A percentile compares a stretch with the other conserved stretches of the same genome.
These are phyloP conservation scores for Sigmodon hispidus DNA, from an alignment of 2,113 vertebrate species.

Conservation along the genomic window DNA sequence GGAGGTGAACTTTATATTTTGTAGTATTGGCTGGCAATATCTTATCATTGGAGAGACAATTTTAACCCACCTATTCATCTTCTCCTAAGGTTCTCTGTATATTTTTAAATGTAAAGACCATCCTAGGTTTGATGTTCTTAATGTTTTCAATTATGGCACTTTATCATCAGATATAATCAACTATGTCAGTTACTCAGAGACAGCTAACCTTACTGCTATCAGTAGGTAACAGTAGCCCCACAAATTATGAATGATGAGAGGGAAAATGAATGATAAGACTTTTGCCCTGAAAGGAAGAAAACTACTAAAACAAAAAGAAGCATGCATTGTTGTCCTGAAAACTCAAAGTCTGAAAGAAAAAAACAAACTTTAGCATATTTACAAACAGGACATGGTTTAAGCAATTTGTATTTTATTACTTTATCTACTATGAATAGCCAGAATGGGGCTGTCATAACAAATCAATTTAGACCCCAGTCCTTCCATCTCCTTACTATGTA, in stretches of 20 bases:
- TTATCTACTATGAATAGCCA: not conserved
- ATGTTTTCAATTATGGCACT: not conserved
- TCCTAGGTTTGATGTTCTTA: not conserved
- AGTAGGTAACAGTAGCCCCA: not conserved
- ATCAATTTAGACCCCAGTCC: not conserved
- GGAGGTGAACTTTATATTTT: not conserved
- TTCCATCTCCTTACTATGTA: not conserved
- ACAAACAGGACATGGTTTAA: not conserved
- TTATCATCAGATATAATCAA: not conserved
- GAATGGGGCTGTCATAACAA: not conserved
- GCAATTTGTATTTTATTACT: not conserved
- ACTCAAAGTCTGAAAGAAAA: not conserved
- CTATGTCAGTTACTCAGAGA: not conserved
- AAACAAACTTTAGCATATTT: constrained; percentile 1
- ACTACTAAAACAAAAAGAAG: not conserved
- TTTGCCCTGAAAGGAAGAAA: not conserved
- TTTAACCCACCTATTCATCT: not conserved
- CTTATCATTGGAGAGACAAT: not conserved
- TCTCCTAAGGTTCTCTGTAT: not conserved
- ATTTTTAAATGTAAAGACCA: constrained; percentile 36
- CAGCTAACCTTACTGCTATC: not conserved
- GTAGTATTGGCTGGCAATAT: not conserved
- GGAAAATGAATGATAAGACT: not conserved
- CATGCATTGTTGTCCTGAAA: not conserved
- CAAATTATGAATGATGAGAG: too few species aligned